Conservation (phyloP, 2,888 invertebrate genomes). For the Drosophila nigritarsus region DNA sequence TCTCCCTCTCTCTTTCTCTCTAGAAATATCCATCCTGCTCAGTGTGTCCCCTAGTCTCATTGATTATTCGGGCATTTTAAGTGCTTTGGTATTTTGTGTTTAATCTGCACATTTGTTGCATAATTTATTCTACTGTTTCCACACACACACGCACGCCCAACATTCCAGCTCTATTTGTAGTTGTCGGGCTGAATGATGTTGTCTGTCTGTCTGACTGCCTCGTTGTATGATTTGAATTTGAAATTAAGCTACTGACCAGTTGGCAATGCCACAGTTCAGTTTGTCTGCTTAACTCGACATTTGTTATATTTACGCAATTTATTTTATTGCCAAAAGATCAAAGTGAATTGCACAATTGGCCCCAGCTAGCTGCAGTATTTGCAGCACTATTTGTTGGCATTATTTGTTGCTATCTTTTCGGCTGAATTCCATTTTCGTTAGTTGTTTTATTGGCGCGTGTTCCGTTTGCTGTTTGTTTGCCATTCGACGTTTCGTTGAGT, state of each 20-base stretch:
- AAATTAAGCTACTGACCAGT: slow-evolving; percentile 46
- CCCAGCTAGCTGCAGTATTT: slow-evolving; percentile 34
- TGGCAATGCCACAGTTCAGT: neutral
- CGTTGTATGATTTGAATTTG: slow-evolving; percentile 64
- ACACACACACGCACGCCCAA: neutral
- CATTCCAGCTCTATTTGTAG: slow-evolving; percentile 9
- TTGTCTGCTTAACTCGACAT: slow-evolving; percentile 24
- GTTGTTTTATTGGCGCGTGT: slow-evolving; percentile 26
- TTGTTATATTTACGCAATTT: slow-evolving; percentile 72
- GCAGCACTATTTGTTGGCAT: slow-evolving; percentile 36
- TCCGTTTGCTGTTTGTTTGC: slow-evolving; percentile 34
- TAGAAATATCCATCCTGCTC: neutral
- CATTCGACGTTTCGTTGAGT: slow-evolving; percentile 55
- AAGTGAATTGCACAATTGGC: slow-evolving; percentile 71
- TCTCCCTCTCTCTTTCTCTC: neutral
- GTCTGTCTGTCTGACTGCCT: neutral
- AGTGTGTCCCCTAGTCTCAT: slow-evolving; percentile 41
- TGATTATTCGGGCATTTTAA: slow-evolving; percentile 72
- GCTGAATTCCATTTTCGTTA: slow-evolving; percentile 8
- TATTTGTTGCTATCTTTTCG: slow-evolving; percentile 8
- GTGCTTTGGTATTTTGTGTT: slow-evolving; percentile 77
- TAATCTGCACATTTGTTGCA: slow-evolving; percentile 79
- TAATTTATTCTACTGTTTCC: slow-evolving; percentile 62
- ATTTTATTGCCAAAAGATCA: slow-evolving; percentile 71
- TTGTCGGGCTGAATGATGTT: slow-evolving; percentile 7